phyloP scores from a whole-genome alignment of 2,797 vertebrate genomes.

The Threskiornis aethiopicus region DNA sequence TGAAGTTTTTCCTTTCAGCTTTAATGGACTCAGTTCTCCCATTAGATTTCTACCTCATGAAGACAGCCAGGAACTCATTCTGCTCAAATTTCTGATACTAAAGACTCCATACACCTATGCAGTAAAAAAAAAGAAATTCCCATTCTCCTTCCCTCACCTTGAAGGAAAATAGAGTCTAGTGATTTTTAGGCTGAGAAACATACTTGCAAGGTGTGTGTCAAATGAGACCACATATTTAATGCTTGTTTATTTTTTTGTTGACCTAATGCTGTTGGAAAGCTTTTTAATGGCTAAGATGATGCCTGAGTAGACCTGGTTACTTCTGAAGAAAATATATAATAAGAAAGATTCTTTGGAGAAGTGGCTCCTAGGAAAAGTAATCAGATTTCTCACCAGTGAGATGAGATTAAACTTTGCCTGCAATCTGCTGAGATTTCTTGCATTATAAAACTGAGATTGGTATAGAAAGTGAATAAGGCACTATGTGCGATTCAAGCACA shows the following conservation, averaged over 20 bases:
- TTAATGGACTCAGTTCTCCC: background rate
- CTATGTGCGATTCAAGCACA: background rate
- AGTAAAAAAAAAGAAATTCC: background rate
- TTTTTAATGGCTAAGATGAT: background rate
- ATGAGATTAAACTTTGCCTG: background rate
- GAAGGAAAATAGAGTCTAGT: background rate
- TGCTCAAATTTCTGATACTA: background rate
- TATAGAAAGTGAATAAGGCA: background rate
- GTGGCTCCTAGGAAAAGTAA: background rate
- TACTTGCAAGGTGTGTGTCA: background rate
- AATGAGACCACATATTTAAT: background rate
- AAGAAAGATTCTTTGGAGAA: background rate
- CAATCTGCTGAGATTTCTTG: background rate
- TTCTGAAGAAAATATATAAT: background rate
- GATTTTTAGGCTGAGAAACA: background rate
- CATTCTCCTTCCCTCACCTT: background rate
- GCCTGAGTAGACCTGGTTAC: background rate
- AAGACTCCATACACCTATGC: background rate
- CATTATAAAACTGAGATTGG: background rate
- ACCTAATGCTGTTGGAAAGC: background rate
- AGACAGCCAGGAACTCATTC: background rate
- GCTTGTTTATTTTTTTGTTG: background rate
- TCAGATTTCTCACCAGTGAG: background rate
- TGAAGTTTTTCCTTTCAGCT: background rate
- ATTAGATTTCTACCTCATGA: background rate